Evolutionary conservation across 2,797 vertebrate species (phyloP), one percentile per base, ranked within the genome.

Genomic region (Pachyuromys duprasi): DNA sequence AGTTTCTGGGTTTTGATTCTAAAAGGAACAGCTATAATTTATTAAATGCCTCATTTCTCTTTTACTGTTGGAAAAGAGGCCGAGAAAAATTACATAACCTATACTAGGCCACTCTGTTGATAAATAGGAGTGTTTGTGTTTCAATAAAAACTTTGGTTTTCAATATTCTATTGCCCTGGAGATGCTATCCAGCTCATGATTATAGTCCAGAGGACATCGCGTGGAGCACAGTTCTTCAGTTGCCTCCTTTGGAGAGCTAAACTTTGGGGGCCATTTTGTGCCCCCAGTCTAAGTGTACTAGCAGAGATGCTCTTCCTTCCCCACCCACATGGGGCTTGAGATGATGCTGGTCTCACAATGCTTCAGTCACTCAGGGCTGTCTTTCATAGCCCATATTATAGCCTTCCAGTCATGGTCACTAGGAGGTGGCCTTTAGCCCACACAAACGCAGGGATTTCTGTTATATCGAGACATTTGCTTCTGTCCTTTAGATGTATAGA

Each of bases 1-100:
- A 95, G 13, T 62, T 86, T 70, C 57, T 96, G 36, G 5, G 28
- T 91, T 87, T 93, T 90, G 78, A 72, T 63, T 42, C 24, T 75
- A 67, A 92, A 96, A 90, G 67, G 55, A 94, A 82, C 31, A 90
- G 80, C 62, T 89, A 2, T 45, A 81, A 90, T 86, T 94, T 97
- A 69, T 83, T 92, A 82, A 93, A 74, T 88, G 39, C 60, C 62
- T 95, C 8, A 72, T 60, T 83, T 57, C 20, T 33, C 11, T 92
- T 93, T 88, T 72, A 78, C 5, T 70, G 78, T 76, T 63, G 81
- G 88, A 55, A 84, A 76, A 88, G 36, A 76, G 39, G 24, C 31
- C n/a, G 53, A 42, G 86, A 60, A 65, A n/a, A 80, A 7, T 91
- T 69, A 76, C 42, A 28, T 55, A 72, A 79, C 15, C 45, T 81